A percentile compares a stretch with the other conserved stretches of the same genome.
Evolutionary conservation across 2,113 vertebrate species (phyloP).

Genomic region (Cyphomyrus discorhynchus): DNA sequence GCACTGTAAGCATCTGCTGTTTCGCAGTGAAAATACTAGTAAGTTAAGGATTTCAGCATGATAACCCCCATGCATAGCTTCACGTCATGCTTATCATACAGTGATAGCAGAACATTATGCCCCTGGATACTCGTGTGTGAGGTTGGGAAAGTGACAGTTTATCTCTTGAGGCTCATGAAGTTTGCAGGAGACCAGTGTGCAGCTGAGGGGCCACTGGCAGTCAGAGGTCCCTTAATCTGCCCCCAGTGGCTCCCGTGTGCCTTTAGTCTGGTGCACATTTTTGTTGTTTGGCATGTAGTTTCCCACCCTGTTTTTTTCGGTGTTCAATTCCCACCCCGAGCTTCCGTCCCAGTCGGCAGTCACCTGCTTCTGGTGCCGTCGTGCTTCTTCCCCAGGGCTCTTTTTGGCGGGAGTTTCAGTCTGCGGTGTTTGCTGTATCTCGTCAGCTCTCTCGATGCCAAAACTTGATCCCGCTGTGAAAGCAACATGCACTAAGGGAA

Average conservation of each 20-base stretch:
- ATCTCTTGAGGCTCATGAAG: not conserved
- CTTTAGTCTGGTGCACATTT: not conserved
- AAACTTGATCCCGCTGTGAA: not conserved
- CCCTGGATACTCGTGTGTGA: not conserved
- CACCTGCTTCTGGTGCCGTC: not conserved
- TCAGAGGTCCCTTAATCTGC: not conserved
- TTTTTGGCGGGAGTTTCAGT: not conserved
- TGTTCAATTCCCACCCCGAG: not conserved
- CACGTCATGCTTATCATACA: not conserved
- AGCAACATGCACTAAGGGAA: not conserved
- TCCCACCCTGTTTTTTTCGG: not conserved
- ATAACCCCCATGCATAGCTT: not conserved
- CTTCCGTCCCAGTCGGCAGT: not conserved
- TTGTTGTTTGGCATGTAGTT: not conserved
- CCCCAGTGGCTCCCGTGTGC: not conserved
- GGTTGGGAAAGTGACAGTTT: not conserved
- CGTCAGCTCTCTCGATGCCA: not conserved
- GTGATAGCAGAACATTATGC: not conserved
- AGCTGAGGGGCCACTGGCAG: not conserved
- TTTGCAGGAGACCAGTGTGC: not conserved
- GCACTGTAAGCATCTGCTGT: not conserved
- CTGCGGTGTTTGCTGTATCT: not conserved
- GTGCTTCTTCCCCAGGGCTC: not conserved
- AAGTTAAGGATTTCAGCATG: not conserved
- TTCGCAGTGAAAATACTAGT: not conserved